Evolutionary conservation across 1,140 invertebrate species (phyloP).

Genomic region (Paralvinella palmiformis): DNA sequence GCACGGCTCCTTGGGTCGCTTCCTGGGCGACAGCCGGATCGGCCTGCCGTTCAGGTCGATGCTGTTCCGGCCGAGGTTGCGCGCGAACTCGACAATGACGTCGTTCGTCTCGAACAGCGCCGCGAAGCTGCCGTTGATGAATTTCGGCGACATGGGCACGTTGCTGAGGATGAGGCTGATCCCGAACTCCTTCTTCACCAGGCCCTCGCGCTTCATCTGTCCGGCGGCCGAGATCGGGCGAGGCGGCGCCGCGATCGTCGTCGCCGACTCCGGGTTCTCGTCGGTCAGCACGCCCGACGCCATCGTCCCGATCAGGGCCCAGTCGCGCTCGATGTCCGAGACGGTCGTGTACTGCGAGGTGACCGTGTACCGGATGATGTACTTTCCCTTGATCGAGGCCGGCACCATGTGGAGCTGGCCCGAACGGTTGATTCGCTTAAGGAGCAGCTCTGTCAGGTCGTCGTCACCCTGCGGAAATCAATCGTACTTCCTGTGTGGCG

Average conservation of each 20-base stretch:
- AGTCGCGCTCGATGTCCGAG: conserved; percentile 79
- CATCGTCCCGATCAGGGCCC: conserved; percentile 77
- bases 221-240: neutral
- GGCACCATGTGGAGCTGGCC: conserved; percentile 50
- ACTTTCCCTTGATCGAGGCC: conserved; percentile 60
- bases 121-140: conserved; percentile 92
- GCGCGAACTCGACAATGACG: conserved; percentile 68
- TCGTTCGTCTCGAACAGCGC: conserved; percentile 82
- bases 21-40: conserved; percentile 38
- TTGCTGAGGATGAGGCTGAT: conserved; percentile 85
- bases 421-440: conserved; percentile 43
- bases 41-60: conserved; percentile 33
- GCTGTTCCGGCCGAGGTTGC: conserved; percentile 55
- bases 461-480: conserved; percentile 41
- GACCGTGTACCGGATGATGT: conserved; percentile 88
- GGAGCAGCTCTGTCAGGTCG: conserved; percentile 43
- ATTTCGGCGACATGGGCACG: conserved; percentile 93
- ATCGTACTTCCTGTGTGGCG: too few species aligned
- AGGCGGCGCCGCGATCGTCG: neutral
- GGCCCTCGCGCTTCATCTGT: conserved; percentile 13
- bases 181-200: conserved; percentile 63
- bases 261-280: conserved; percentile 19
- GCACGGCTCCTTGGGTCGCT: conserved; percentile 31
- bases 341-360: conserved; percentile 84
- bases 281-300: conserved; percentile 61